Evolutionary conservation across 2,113 vertebrate species (phyloP).

Genomic region (Syngnathus scovelli): DNA sequence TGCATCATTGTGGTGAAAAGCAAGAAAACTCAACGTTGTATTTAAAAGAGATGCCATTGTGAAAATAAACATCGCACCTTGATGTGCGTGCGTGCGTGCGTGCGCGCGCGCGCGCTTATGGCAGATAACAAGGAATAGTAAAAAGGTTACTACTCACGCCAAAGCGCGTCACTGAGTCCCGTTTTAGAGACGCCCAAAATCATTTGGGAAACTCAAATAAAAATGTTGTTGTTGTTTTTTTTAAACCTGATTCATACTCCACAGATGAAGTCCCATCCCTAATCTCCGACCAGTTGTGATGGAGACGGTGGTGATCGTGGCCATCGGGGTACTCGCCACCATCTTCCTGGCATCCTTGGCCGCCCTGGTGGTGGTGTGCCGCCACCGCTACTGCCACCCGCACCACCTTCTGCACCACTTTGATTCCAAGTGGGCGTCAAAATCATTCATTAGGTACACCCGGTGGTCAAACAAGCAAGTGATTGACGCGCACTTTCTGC

Average conservation of each 20-base stretch:
- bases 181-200: too few relatives aligned
- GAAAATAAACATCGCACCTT: too few relatives aligned
- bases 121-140: too few relatives aligned
- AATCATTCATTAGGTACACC: not conserved
- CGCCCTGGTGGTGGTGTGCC: constrained; percentile 88
- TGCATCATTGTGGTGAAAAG: not conserved
- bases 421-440: constrained; percentile 83
- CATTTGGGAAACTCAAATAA: too few relatives aligned
- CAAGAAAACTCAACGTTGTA: not conserved
- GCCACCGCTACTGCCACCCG: constrained; percentile 89
- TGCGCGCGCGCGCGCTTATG: too few relatives aligned
- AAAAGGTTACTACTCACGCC: too few relatives aligned
- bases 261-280: constrained; percentile 59
- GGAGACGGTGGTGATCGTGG: constrained; percentile 96
- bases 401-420: constrained; percentile 81
- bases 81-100: too few relatives aligned
- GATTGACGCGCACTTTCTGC: not conserved
- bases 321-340: constrained; percentile 90
- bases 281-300: constrained; percentile 65
- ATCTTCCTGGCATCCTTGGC: constrained; percentile 93
- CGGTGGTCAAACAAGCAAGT: not conserved
- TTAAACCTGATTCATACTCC: constrained; percentile 18
- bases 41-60: not conserved
- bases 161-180: too few relatives aligned
- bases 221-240: not conserved